Evolutionary conservation across 2,113 vertebrate genomes (phyloP).

Genomic region (Hippopotamus amphibius): DNA sequence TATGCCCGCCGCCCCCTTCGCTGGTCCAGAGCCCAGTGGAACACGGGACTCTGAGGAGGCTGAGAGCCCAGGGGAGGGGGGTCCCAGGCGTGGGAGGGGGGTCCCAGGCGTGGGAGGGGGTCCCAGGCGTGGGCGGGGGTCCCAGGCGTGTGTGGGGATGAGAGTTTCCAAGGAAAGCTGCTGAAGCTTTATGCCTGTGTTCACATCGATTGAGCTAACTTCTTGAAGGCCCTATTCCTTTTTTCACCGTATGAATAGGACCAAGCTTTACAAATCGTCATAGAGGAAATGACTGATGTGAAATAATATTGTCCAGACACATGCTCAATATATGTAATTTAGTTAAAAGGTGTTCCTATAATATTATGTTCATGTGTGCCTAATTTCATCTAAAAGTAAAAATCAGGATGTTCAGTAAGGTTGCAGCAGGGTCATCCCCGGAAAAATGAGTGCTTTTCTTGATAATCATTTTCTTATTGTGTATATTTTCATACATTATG

Average conservation of each 20-base stretch:
- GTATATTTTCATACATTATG: neutral
- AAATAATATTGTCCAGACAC: neutral
- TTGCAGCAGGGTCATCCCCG: neutral
- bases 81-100: neutral
- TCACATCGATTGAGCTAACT: neutral
- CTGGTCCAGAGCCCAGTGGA: too few relatives aligned
- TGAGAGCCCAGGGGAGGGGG: too few relatives aligned
- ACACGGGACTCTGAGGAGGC: neutral
- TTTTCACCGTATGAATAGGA: neutral
- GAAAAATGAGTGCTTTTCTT: neutral
- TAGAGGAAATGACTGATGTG: neutral
- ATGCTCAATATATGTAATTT: neutral
- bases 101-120: neutral
- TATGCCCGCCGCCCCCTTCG: neutral
- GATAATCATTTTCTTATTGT: neutral
- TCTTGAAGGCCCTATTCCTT: neutral
- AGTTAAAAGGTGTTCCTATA: neutral
- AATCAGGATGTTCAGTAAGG: neutral
- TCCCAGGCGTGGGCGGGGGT: neutral
- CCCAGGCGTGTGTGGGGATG: accelerated
- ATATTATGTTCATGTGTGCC: neutral
- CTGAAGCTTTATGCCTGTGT: neutral
- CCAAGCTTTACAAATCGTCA: neutral
- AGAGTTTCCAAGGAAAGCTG: neutral
- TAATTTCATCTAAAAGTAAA: neutral